Base-by-base conservation (phyloP, 2,888 invertebrate genomes). In the Zootermopsis nevadensis region DNA sequence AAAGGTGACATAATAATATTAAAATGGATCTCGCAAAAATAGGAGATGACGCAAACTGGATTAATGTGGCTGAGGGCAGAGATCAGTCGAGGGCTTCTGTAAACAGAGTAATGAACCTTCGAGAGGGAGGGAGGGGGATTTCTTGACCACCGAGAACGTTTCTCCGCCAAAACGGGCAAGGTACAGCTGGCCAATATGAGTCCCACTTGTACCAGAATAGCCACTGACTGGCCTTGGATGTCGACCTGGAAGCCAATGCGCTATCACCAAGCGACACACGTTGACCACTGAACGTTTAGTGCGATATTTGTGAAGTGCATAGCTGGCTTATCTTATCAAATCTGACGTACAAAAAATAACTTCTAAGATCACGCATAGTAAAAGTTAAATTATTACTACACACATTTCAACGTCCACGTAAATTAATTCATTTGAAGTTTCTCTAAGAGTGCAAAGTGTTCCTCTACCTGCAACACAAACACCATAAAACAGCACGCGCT, bases 311-410 rank as follows among this genome's bases (percentile, higher is more conserved):
- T 60, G 12, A 60, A 60, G 60, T 60, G 60, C 60, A n/a, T 60
- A 60, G 6, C n/a, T 27, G n/a, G n/a, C 60, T 60, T 60, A 60
- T 60, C 60, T 60, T 60, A 60, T 60, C 60, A 27, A n/a, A 60
- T 60, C 60, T 60, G n/a, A n/a, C 27, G 60, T 27, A 60, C 60
- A 10, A 60, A n/a, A 12, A 60, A 27, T 27, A 48, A 15, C 4
- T 48, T 48, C 48, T 48, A 48, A 19, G 48, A 12, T 1, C 60
- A 60, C n/a, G 27, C 60, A 60, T 27, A 60, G n/a, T 60, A 27
- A 60, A 60, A 60, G n/a, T 27, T 3, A n/a, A 60, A 60, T 7
- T 7, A 27, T 6, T n/a, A 60, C n/a, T n/a, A n/a, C n/a, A 48
- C 48, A 48, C 19, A 15, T 48, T 48, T 19, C 15, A 19, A 2